phyloP scores from a whole-genome alignment of 2,113 vertebrate species.

The Toxotes jaculatrix region DNA sequence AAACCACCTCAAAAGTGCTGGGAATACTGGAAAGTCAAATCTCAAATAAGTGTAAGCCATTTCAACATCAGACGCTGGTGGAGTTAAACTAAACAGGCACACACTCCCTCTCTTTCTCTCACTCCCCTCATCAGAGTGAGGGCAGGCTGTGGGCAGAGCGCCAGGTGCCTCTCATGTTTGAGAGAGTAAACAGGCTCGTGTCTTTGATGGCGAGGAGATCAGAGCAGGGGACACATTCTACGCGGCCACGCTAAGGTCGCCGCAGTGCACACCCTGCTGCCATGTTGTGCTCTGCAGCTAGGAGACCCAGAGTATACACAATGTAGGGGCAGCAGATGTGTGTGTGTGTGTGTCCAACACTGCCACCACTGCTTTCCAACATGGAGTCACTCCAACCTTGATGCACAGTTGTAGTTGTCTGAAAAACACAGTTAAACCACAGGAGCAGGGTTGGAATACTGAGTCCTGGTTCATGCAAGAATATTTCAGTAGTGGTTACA shows the following conservation, averaged over 20 bases:
- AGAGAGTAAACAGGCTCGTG: slow-evolving; percentile 77
- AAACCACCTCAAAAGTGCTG: slow-evolving; percentile 51
- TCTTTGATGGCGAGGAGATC: slow-evolving; percentile 82
- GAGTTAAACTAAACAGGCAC: slow-evolving; percentile 47
- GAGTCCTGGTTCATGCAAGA: background rate
- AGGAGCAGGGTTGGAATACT: slow-evolving; percentile 11
- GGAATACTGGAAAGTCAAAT: slow-evolving; percentile 50
- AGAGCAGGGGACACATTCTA: slow-evolving; percentile 80
- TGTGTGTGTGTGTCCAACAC: slow-evolving; percentile 15
- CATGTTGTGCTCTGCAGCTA: slow-evolving; percentile 83
- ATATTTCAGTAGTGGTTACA: background rate
- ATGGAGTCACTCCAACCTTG: slow-evolving; percentile 41
- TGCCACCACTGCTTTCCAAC: slow-evolving; percentile 40
- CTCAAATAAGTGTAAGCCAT: slow-evolving; percentile 49
- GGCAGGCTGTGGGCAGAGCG: slow-evolving; percentile 59
- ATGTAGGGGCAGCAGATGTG: slow-evolving; percentile 50
- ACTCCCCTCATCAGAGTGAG: slow-evolving; percentile 49
- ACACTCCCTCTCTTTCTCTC: slow-evolving; percentile 45
- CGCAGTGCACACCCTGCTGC: slow-evolving; percentile 66
- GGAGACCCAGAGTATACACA: slow-evolving; percentile 75
- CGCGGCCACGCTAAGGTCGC: slow-evolving; percentile 75
- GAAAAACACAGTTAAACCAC: slow-evolving; percentile 28
- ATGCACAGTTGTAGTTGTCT: slow-evolving; percentile 40
- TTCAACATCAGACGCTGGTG: slow-evolving; percentile 52
- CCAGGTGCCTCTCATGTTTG: slow-evolving; percentile 79